A percentile compares a stretch with the other conserved stretches of the same genome.
phyloP scores from a whole-genome alignment of 1,140 invertebrate genomes.

The Drosophila kohkoa region DNA sequence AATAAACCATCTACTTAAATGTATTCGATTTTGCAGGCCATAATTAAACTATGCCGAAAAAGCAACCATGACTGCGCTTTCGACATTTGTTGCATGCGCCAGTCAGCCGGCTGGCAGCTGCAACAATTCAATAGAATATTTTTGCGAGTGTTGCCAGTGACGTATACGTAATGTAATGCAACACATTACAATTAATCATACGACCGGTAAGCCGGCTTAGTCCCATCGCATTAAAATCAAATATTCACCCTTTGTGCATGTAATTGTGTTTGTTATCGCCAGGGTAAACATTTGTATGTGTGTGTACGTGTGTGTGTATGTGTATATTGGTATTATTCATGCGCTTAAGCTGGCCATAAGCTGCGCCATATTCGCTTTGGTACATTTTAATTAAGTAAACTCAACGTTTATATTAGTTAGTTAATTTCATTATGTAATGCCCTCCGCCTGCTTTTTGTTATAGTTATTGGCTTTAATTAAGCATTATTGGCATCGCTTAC shows the following conservation, averaged over 20 bases:
- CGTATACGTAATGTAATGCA: slow-evolving; percentile 62
- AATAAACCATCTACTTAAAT: slow-evolving; percentile 19
- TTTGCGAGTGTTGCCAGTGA: slow-evolving; percentile 13
- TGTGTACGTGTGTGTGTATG: not conserved
- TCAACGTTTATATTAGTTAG: slow-evolving; percentile 71
- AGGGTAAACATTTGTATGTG: not conserved
- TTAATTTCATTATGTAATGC: slow-evolving; percentile 77
- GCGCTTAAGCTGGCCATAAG: slow-evolving; percentile 52
- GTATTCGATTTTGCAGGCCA: slow-evolving; percentile 25
- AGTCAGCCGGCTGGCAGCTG: slow-evolving; percentile 14
- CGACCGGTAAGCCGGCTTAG: slow-evolving; percentile 75
- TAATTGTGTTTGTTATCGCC: slow-evolving; percentile 41
- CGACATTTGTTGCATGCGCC: slow-evolving; percentile 25
- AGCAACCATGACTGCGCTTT: slow-evolving; percentile 10
- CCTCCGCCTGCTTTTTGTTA: slow-evolving; percentile 47
- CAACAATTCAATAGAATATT: slow-evolving; percentile 37
- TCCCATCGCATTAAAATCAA: slow-evolving; percentile 69
- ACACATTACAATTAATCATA: slow-evolving; percentile 78
- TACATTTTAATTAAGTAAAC: slow-evolving; percentile 78
- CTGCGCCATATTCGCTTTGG: slow-evolving; percentile 36
- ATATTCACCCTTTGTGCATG: slow-evolving; percentile 51
- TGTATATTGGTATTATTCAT: slow-evolving; percentile 47
- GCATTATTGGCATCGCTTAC: slow-evolving; percentile 71
- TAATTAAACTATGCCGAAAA: slow-evolving; percentile 47
- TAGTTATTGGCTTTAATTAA: slow-evolving; percentile 80